Evolutionary conservation across 64 coral and sea anemone genomes (phyloP).

Genomic region (Actinia equina): DNA sequence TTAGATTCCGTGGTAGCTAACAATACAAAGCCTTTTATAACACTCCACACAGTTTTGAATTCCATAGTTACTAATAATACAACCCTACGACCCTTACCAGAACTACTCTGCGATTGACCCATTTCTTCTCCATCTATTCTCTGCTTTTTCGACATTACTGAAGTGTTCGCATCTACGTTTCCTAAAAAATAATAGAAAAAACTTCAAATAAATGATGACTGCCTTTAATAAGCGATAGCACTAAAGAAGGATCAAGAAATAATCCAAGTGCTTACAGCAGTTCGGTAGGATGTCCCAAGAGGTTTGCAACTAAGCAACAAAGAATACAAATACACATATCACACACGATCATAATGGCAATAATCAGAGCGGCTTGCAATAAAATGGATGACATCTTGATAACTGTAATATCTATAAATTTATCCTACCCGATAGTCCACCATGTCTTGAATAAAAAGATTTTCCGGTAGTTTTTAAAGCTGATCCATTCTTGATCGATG

Average conservation of each 20-base stretch:
- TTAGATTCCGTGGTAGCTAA: too few species aligned
- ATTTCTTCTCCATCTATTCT: neutral
- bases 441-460: constrained; percentile 88
- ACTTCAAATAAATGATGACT: neutral
- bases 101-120: neutral
- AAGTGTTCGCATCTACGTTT: constrained; percentile 12
- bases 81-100: neutral
- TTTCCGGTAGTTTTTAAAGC: constrained; percentile 35
- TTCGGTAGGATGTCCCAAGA: neutral
- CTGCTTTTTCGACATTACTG: neutral
- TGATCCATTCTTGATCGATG: constrained; percentile 72
- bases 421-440: constrained; percentile 58
- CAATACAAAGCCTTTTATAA: too few species aligned
- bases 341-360: neutral
- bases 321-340: neutral
- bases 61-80: neutral
- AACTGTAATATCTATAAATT: neutral
- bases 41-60: neutral
- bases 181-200: constrained; percentile 17
- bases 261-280: neutral
- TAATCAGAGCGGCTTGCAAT: neutral
- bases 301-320: constrained; percentile 7
- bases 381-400: neutral
- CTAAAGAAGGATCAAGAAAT: neutral
- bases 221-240: neutral